Percentiles rank a stretch among this genome's conserved stretches.
Evolutionary conservation across 2,888 invertebrate genomes (phyloP).

Genomic region (Morinoia aosen): DNA sequence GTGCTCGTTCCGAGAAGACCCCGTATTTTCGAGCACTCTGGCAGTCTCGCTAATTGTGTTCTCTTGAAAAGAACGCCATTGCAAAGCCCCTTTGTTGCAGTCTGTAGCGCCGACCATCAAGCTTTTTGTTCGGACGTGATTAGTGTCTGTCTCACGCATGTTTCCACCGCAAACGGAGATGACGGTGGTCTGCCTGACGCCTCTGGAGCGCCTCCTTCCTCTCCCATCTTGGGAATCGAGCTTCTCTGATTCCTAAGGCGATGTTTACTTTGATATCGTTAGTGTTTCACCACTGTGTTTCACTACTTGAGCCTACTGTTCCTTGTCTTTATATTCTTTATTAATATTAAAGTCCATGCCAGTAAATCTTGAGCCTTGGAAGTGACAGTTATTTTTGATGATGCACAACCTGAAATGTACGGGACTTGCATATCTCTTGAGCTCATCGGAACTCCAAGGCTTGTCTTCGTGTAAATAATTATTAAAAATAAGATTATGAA

Average conservation of each 20-base stretch:
- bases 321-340: no score
- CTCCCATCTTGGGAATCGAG: not conserved
- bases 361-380: no score
- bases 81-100: conserved; percentile 44
- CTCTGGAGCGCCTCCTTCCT: not conserved
- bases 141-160: conserved; percentile 49
- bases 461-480: no score
- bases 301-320: not conserved
- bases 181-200: not conserved
- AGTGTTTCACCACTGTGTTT: not conserved
- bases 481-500: no score
- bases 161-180: conserved; percentile 25
- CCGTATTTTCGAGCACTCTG: not conserved
- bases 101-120: not conserved
- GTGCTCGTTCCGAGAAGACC: not conserved
- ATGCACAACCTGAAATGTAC: no score
- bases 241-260: not conserved
- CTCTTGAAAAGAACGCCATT: conserved; percentile 44
- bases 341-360: no score
- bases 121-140: conserved; percentile 47
- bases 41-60: conserved; percentile 34
- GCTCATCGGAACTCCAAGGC: no score
- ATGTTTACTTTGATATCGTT: not conserved
- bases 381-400: no score
- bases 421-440: no score